phyloP scores from a whole-genome alignment of 2,888 invertebrate species.

The Spodoptera littoralis region DNA sequence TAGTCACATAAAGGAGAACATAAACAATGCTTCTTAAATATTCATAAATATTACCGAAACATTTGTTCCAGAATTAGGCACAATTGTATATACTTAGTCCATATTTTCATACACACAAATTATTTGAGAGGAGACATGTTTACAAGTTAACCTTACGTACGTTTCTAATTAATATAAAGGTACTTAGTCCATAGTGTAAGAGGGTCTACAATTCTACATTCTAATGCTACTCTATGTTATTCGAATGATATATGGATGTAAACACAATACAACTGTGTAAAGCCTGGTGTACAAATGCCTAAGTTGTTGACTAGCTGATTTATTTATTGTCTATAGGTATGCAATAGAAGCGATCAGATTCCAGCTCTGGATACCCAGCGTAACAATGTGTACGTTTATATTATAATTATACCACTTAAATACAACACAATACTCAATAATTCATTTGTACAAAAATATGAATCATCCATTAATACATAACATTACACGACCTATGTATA shows the following conservation, averaged over 20 bases:
- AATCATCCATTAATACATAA: conserved; percentile 63
- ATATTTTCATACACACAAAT: conserved; percentile 63
- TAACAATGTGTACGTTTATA: conserved; percentile 46
- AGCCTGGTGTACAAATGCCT: conserved; percentile 65
- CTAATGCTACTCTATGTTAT: conserved; percentile 50
- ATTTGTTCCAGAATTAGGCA: conserved; percentile 61
- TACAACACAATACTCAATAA: conserved; percentile 61
- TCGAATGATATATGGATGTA: conserved; percentile 43
- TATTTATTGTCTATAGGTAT: conserved; percentile 58
- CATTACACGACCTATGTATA: conserved; percentile 61
- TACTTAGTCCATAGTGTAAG: conserved; percentile 46
- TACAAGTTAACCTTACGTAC: conserved; percentile 42
- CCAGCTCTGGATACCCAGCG: conserved; percentile 54
- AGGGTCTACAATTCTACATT: conserved; percentile 38
- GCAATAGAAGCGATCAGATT: conserved; percentile 58
- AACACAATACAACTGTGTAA: conserved; percentile 54
- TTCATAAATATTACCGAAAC: conserved; percentile 64
- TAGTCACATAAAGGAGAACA: conserved; percentile 73
- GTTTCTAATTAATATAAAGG: conserved; percentile 34
- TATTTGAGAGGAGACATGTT: conserved; percentile 44
- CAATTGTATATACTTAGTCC: conserved; percentile 55
- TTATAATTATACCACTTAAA: conserved; percentile 33
- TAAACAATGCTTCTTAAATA: conserved; percentile 64
- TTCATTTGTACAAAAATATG: conserved; percentile 80
- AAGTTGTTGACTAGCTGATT: conserved; percentile 75